Evolutionary conservation across 2,113 vertebrate species (phyloP).

Genomic region (Crotalus viridis): DNA sequence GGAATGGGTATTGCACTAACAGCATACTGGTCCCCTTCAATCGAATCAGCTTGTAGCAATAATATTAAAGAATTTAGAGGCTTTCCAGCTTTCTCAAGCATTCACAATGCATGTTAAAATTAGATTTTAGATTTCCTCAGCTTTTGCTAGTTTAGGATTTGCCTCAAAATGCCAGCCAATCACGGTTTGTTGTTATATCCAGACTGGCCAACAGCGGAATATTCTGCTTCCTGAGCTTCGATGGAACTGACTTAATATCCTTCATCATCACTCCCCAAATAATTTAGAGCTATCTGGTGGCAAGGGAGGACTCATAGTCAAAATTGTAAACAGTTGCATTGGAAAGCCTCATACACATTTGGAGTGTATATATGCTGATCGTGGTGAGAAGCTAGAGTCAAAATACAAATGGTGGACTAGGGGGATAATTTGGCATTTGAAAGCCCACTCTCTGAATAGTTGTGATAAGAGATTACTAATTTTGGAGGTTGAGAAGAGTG

Average conservation of each 20-base stretch:
- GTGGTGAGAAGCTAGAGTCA: not conserved
- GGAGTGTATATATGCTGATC: not conserved
- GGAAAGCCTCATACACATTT: not conserved
- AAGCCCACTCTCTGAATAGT: not conserved
- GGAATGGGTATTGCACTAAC: not conserved
- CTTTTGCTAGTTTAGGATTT: not conserved
- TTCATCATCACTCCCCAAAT: not conserved
- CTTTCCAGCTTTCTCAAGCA: not conserved
- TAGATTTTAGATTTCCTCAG: not conserved
- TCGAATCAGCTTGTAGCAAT: not conserved
- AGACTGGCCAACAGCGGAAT: not conserved
- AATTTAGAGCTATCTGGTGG: not conserved
- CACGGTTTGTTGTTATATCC: not conserved
- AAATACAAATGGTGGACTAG: not conserved
- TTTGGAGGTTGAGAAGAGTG: not conserved
- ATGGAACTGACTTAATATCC: not conserved
- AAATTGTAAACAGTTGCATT: not conserved
- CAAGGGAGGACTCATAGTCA: not conserved
- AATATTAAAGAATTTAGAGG: not conserved
- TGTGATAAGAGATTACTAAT: not conserved
- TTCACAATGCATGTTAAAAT: not conserved
- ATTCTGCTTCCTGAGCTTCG: not conserved
- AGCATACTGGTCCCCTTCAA: not conserved
- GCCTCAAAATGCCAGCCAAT: not conserved
- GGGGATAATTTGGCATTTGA: not conserved